These are phyloP conservation scores for Drosophila villosipedis DNA, from an alignment of 2,888 invertebrate genomes.

Conservation along the genomic window DNA sequence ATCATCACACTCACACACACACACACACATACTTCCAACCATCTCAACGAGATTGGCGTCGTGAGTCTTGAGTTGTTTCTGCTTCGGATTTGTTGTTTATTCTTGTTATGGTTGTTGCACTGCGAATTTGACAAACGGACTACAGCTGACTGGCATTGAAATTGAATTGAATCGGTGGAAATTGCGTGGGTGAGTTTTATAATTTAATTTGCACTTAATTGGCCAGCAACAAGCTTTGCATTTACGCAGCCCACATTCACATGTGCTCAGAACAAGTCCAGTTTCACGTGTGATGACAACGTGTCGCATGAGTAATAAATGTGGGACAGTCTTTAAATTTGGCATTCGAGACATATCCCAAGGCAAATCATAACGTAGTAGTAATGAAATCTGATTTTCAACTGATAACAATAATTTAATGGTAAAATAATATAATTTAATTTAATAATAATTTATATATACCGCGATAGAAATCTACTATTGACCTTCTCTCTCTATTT, in stretches of 20 bases:
- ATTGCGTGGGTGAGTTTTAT: conserved; percentile 54
- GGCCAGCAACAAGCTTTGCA: conserved; percentile 58
- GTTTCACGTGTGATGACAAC: background rate
- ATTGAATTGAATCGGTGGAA: conserved; percentile 45
- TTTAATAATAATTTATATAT: background rate
- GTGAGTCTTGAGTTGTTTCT: conserved; percentile 10
- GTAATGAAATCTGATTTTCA: background rate
- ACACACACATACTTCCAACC: background rate
- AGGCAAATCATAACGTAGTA: background rate
- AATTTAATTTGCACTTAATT: conserved; percentile 75
- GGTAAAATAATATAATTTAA: background rate
- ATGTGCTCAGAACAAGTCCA: conserved; percentile 2
- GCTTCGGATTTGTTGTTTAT: conserved; percentile 32
- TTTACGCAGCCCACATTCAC: conserved; percentile 47
- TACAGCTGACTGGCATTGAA: conserved; percentile 60
- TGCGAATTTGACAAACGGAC: conserved; percentile 12
- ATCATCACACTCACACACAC: background rate
- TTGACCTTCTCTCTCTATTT: background rate
- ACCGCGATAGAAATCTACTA: background rate
- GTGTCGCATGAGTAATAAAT: conserved; percentile 16
- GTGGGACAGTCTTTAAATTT: background rate
- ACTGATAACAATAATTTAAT: background rate
- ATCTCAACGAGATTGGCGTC: background rate
- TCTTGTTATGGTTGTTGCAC: conserved; percentile 14
- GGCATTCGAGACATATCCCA: background rate